phyloP scores from a whole-genome alignment of 1,140 invertebrate species.

The Rhysida immarginata region DNA sequence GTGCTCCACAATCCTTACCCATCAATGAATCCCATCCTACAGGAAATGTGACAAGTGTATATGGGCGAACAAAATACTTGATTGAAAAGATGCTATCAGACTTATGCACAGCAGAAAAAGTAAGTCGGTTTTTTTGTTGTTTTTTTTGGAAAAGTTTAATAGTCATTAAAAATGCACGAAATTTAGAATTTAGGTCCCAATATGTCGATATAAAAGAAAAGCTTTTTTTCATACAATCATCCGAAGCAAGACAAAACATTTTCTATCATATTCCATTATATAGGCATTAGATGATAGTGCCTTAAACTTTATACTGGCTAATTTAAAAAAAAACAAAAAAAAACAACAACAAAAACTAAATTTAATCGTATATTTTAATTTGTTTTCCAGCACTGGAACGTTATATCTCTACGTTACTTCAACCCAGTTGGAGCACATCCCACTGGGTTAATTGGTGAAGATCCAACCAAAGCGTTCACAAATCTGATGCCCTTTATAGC shows the following conservation, averaged over 20 bases:
- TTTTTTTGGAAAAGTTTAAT: neutral
- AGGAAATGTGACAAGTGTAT: constrained; percentile 43
- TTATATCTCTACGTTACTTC: constrained; percentile 75
- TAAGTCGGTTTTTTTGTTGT: too few species aligned
- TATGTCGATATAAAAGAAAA: too few species aligned
- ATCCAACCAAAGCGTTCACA: constrained; percentile 70
- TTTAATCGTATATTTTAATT: constrained; percentile 12
- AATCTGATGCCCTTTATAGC: constrained; percentile 82
- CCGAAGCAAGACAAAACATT: too few species aligned
- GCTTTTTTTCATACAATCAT: too few species aligned
- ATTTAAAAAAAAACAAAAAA: too few species aligned
- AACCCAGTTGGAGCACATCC: constrained; percentile 85
- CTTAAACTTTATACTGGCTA: too few species aligned
- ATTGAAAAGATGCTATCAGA: constrained; percentile 86
- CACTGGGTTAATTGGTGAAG: constrained; percentile 75
- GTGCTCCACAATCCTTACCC: constrained; percentile 40
- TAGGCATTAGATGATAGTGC: too few species aligned
- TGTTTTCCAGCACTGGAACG: constrained; percentile 63
- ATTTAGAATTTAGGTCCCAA: too few species aligned
- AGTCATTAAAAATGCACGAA: too few species aligned
- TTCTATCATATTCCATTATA: too few species aligned
- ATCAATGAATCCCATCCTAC: constrained; percentile 38
- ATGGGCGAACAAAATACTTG: constrained; percentile 74
- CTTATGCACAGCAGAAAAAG: constrained; percentile 51
- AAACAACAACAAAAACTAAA: too few species aligned